These are phyloP conservation scores for pig (Sus scrofa) DNA, from an alignment of 2,113 vertebrate species.

Conservation along the genomic window T2T-Sscrofa CM000820.6:47913501-47914000, in stretches of 20 bases:
- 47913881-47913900: not conserved
- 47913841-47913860: not conserved
- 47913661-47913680: not conserved
- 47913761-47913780: not conserved
- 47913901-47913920: constrained; percentile 34
- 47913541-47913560: not conserved
- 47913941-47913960: constrained; percentile 7
- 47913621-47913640: not conserved
- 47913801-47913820: not conserved
- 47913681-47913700: not conserved
- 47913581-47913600: not conserved
- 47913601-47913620: not conserved
- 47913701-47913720: not conserved
- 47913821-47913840: not conserved
- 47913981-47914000: not conserved
- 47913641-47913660: not conserved
- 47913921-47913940: not conserved
- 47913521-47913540: not conserved
- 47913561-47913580: not conserved
- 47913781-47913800: not conserved
- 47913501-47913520: not conserved
- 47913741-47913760: not conserved
- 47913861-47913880: not conserved
- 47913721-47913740: not conserved
- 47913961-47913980: constrained; percentile 52